A percentile compares a stretch with the other conserved stretches of the same genome.
These are phyloP conservation scores for Selene dorsalis DNA, from an alignment of 2,797 vertebrate species.

Conservation along the genomic window DNA sequence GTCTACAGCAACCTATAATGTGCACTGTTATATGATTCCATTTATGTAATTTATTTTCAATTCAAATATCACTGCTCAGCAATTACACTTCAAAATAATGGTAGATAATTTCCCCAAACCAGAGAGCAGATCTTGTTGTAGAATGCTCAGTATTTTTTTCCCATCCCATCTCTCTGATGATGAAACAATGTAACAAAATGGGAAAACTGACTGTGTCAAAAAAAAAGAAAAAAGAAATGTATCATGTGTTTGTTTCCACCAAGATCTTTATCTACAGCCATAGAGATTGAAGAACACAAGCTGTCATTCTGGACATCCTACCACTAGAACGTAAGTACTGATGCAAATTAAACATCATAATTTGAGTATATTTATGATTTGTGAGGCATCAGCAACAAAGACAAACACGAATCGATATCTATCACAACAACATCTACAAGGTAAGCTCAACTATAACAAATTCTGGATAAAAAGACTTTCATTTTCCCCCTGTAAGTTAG, in stretches of 20 bases:
- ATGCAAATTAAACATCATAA: too few relatives aligned
- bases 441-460: background rate
- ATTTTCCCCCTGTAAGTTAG: background rate
- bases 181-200: background rate
- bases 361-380: too few relatives aligned
- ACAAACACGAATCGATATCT: too few relatives aligned
- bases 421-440: background rate
- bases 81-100: background rate
- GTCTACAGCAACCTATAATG: background rate
- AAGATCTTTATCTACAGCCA: background rate
- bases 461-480: background rate
- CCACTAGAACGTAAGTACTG: background rate
- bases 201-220: background rate
- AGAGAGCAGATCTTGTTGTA: background rate
- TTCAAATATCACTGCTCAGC: background rate
- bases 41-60: background rate
- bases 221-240: background rate
- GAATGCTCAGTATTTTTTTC: slow-evolving; percentile 2
- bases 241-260: background rate
- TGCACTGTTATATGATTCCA: background rate
- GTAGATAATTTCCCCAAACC: background rate
- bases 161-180: background rate
- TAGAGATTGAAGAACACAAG: background rate
- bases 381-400: too few relatives aligned
- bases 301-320: background rate